Base-by-base conservation (phyloP, 2,797 vertebrate species). In the Masticophis lateralis region DNA sequence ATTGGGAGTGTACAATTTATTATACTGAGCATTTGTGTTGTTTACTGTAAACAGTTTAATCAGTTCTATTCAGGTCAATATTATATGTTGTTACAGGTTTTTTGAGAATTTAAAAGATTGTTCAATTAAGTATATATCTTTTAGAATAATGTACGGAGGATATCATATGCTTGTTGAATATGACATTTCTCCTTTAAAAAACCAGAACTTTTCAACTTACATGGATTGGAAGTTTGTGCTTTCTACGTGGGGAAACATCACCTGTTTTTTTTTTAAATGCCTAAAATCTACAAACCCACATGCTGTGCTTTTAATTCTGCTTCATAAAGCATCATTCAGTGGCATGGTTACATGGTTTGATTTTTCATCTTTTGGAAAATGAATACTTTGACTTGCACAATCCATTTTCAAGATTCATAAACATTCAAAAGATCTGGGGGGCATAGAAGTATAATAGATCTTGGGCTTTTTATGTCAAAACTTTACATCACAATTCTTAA, bases 171-270 rank as follows among this genome's bases (percentile, higher is more conserved):
- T 56, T 83, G 37, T 47, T 83, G 4, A 83, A 25, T 10, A 10
- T 47, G 25, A 47, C 4, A 25, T 93, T 32, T 6, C 90, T 93
- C 60, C 90, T 86, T 1, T 90, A 93, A 47, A 43, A 59, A 2
- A 91, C 5, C 8, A 92, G 32, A 87, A 86, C 2, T 89, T 93
- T 94, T 88, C 3, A 88, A 37, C 11, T 91, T 20, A 89, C 61
- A 47, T 43, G 87, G 2, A 79, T 93, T 51, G 90, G 94, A 95
- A 87, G 7, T 66, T 94, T 91, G 2, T 51, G 55, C 37, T 92
- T 89, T 92, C 59, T 92, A 32, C n/a, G 43, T 6, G 83, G 5
- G 9, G 9, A 25, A 27, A 92, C 69, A 93, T 94, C 12, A 87
- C 69, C 2, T 91, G 0, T 57, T 94, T 47, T 47, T 43, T 5